These are phyloP conservation scores for Mesoligia furuncula DNA, from an alignment of 2,888 invertebrate species.

Conservation along the genomic window DNA sequence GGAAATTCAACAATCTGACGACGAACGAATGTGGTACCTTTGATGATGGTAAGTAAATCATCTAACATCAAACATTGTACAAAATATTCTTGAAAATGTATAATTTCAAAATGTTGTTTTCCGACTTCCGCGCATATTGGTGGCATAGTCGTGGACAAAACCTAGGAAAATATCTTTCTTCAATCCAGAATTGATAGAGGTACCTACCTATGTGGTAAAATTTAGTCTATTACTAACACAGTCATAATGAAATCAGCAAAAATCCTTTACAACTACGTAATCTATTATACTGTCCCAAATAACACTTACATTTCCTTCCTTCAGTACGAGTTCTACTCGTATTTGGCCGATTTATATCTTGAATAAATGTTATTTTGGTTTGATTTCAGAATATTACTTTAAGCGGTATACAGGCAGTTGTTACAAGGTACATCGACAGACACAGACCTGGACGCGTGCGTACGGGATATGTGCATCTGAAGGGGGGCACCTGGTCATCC, in stretches of 20 bases:
- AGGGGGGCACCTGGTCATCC: slow-evolving; percentile 40
- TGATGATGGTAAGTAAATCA: slow-evolving; percentile 14
- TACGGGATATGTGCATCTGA: slow-evolving; percentile 32
- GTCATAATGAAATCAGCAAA: neutral
- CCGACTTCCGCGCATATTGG: too few relatives aligned
- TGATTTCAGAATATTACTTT: slow-evolving; percentile 37
- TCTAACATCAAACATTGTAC: neutral
- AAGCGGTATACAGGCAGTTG: slow-evolving; percentile 40
- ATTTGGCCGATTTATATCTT: neutral
- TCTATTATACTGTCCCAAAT: neutral
- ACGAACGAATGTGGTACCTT: slow-evolving; percentile 45
- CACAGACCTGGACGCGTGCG: slow-evolving; percentile 21
- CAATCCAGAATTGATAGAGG: neutral
- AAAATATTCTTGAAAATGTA: neutral
- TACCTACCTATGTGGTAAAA: neutral
- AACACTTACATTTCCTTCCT: neutral
- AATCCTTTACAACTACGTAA: neutral
- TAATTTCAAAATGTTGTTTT: neutral
- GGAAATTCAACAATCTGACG: neutral
- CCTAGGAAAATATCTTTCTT: neutral
- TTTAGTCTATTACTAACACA: neutral
- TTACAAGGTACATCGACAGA: slow-evolving; percentile 29
- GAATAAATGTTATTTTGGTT: neutral
- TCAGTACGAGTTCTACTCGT: neutral
- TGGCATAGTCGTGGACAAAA: neutral